Base-by-base conservation (phyloP, 1,140 invertebrate genomes). In the Trissolcus basalis region DNA sequence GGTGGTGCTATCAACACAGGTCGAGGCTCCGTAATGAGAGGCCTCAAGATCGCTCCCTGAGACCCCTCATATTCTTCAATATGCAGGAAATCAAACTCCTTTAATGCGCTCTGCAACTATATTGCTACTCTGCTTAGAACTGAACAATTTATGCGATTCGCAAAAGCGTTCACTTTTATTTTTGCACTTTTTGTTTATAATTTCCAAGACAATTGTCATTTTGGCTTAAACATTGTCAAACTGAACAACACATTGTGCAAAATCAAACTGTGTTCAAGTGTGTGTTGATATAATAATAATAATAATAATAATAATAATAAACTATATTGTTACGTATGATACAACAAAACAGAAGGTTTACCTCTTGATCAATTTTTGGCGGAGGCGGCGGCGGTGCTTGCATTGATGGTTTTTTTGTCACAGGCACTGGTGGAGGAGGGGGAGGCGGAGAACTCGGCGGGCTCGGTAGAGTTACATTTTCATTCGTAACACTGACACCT, bases 21-120 rank as follows among this genome's bases (percentile, higher is more conserved):
- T 79, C 85, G 82, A 78, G 86, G 88, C 83, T 88, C 87, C 81
- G 84, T 87, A 71, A 88, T 85, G 58, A 88, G 82, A 80, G 85
- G 86, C 74, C 85, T 88, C 81, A 89, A 85, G 83, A 77, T 88
- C 61, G 87, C 87, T 69, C 85, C 85, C 64, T 86, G 83, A 78
- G 80, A 79, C 78, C 90, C 90, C 86, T 91, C 89, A 83, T 91
- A 91, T 77, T 93, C 92, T 82, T 94, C 92, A 84, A 92, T 92
- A 87, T 94, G 92, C 87, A 96, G 92, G 89, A 96, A 96, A 90
- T 96, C 95, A 91, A 96, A 96, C 88, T 95, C 93, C 83, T 92
- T 91, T 88, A 95, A 90, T 84, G 93, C 94, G 87, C 91, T 94
- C 90, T 95, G 93, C 83, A 94, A 91, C 91, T 94, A 90, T 87